These are phyloP conservation scores for Mesorhabditis sp. DNA, from an alignment of 2,888 invertebrate species.

Conservation along the genomic window DNA sequence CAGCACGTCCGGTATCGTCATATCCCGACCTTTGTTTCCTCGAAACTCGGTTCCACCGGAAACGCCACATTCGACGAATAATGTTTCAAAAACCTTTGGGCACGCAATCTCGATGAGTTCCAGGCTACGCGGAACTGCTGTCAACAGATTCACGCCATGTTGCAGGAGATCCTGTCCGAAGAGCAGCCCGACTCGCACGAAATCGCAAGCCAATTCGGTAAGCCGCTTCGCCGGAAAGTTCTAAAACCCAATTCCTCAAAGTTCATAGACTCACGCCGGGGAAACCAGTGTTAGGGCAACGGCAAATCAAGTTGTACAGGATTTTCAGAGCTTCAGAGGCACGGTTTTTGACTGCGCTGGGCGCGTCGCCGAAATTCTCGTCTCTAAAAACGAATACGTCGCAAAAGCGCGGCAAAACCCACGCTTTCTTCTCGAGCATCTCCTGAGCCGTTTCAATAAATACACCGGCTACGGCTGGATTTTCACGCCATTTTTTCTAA, in stretches of 20 bases:
- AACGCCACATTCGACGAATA: not conserved
- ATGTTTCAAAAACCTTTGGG: not conserved
- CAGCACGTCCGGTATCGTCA: conserved; percentile 34
- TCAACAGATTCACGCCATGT: not conserved
- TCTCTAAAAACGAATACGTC: too few species aligned
- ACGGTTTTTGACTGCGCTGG: not conserved
- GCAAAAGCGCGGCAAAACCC: too few species aligned
- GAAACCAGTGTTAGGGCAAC: conserved; percentile 14
- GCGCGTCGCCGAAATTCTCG: too few species aligned
- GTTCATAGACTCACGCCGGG: conserved; percentile 3
- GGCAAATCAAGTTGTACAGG: conserved; percentile 47
- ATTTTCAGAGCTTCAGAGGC: conserved; percentile 36
- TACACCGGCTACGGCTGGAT: too few species aligned
- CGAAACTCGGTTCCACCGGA: not conserved
- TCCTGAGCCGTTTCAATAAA: too few species aligned
- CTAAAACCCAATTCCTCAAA: conserved; percentile 11
- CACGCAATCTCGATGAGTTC: not conserved
- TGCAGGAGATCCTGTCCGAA: not conserved
- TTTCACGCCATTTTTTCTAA: too few species aligned
- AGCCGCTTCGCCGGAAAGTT: not conserved
- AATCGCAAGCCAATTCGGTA: not conserved
- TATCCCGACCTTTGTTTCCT: conserved; percentile 25
- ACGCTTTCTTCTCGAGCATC: too few species aligned
- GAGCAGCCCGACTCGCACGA: not conserved
- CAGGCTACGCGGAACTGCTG: not conserved